These are phyloP conservation scores for Thecocarcelia acutangulata DNA, from an alignment of 2,888 invertebrate species.

Conservation along the genomic window DNA sequence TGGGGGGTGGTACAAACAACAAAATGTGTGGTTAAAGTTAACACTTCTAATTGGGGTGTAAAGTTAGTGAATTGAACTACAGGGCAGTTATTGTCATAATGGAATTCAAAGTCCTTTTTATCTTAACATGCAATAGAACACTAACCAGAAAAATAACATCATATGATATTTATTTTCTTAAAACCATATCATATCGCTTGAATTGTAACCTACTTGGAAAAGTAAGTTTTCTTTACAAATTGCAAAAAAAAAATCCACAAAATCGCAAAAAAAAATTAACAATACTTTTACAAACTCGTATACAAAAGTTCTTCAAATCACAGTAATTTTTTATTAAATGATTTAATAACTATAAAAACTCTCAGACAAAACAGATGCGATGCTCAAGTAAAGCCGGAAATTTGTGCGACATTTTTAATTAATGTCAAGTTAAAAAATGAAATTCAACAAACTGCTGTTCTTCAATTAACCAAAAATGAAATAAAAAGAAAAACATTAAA, in stretches of 20 bases:
- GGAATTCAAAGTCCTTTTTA: too few species aligned
- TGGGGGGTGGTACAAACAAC: too few species aligned
- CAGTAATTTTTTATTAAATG: constrained; percentile 66
- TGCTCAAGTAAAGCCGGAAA: constrained; percentile 74
- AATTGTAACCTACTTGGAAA: constrained; percentile 23
- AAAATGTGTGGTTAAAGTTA: too few species aligned
- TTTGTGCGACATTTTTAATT: constrained; percentile 80
- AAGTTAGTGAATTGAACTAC: too few species aligned
- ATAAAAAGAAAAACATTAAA: constrained; percentile 23
- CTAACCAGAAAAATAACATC: too few species aligned
- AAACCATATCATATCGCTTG: too few species aligned
- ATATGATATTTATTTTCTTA: too few species aligned
- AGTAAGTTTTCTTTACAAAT: constrained; percentile 27
- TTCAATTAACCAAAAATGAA: constrained; percentile 55
- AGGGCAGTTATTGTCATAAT: too few species aligned
- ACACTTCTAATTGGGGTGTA: too few species aligned
- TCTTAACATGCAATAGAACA: too few species aligned
- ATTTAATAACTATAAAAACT: constrained; percentile 64
- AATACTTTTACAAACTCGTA: constrained; percentile 8
- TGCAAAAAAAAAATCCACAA: background rate
- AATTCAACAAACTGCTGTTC: constrained; percentile 51
- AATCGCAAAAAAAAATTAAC: constrained; percentile 1
- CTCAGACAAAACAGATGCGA: constrained; percentile 55
- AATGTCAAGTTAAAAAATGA: constrained; percentile 71
- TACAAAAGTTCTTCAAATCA: constrained; percentile 66